Evolutionary conservation across 2,797 vertebrate species (phyloP).

Genomic region (Trachops cirrhosus): DNA sequence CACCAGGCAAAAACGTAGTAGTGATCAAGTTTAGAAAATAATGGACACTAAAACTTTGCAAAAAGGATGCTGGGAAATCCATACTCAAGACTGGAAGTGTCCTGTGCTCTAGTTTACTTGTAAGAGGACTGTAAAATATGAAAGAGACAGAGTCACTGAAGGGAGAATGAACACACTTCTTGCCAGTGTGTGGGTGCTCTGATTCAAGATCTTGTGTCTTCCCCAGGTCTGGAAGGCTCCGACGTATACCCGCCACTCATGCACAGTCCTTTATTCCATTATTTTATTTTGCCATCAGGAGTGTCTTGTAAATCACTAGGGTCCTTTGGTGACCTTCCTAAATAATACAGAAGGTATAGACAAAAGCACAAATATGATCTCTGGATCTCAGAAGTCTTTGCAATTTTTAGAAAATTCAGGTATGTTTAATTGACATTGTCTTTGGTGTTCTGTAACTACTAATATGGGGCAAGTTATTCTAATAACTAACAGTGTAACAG

Average conservation of each 20-base stretch:
- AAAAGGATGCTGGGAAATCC: neutral
- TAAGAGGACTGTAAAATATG: neutral
- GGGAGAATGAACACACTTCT: neutral
- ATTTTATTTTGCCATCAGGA: neutral
- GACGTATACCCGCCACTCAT: fast-evolving
- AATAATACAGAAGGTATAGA: neutral
- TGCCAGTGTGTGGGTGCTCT: neutral
- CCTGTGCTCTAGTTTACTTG: neutral
- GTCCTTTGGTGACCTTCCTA: neutral
- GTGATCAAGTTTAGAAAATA: neutral
- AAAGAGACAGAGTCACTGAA: neutral
- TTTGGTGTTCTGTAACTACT: neutral
- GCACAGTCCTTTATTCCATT: neutral
- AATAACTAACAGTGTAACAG: neutral
- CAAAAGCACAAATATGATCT: neutral
- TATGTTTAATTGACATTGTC: neutral
- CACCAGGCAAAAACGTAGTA: neutral
- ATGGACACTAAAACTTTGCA: neutral
- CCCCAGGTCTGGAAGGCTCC: neutral
- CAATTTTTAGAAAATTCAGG: neutral
- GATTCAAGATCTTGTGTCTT: neutral
- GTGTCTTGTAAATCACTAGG: neutral
- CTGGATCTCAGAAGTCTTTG: neutral
- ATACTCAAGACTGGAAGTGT: neutral
- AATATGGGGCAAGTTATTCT: neutral